Evolutionary conservation across 2,797 vertebrate species (phyloP).

Genomic region (Acanthurus leucopareius): DNA sequence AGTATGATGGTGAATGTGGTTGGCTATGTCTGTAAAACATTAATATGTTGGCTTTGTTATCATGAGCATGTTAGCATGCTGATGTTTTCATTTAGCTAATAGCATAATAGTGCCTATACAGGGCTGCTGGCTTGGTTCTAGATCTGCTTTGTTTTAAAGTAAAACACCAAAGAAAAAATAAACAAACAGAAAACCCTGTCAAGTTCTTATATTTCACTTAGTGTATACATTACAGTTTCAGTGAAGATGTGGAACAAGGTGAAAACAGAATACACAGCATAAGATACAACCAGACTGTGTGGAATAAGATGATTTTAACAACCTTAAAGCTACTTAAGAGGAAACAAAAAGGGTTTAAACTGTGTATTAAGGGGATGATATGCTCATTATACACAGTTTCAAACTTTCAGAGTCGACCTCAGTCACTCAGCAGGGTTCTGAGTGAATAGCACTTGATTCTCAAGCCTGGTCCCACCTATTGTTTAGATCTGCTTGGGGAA

Average conservation of each 20-base stretch:
- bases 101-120: background rate
- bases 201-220: background rate
- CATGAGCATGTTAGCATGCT: background rate
- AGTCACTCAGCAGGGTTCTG: conserved; percentile 48
- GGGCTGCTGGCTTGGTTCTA: background rate
- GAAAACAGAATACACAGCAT: background rate
- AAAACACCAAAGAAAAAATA: background rate
- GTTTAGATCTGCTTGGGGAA: conserved; percentile 74
- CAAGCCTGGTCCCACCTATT: conserved; percentile 72
- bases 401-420: conserved; percentile 30
- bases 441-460: conserved; percentile 42
- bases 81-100: conserved; percentile 5
- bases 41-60: background rate
- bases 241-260: conserved; percentile 2
- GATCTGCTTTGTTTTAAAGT: background rate
- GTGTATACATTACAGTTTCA: background rate
- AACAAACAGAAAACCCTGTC: background rate
- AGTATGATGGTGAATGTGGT: background rate
- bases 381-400: conserved; percentile 30
- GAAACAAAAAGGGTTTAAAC: conserved; percentile 16
- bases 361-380: conserved; percentile 16
- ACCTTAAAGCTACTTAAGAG: background rate
- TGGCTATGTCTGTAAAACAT: background rate
- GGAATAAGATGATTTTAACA: conserved; percentile 13
- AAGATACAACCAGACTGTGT: background rate